Evolutionary conservation across 2,888 invertebrate genomes (phyloP).

Genomic region (Phyllotreta cruciferae): DNA sequence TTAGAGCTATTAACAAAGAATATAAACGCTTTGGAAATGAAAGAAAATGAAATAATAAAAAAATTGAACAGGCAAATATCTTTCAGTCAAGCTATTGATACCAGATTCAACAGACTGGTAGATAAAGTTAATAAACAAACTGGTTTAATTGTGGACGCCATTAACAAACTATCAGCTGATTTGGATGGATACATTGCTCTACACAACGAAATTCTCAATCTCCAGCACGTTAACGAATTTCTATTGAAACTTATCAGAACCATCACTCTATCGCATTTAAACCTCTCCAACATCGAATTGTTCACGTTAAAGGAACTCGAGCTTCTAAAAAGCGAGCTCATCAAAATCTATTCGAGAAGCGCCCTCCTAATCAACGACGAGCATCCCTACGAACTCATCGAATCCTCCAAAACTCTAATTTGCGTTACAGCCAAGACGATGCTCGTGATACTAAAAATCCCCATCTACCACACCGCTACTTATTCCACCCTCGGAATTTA

Average conservation of each 20-base stretch:
- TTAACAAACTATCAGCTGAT: neutral
- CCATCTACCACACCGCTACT: neutral
- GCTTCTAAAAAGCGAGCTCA: neutral
- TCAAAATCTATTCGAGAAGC: neutral
- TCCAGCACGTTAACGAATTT: neutral
- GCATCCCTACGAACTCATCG: neutral
- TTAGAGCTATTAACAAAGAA: too few relatives aligned
- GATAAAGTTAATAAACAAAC: too few relatives aligned
- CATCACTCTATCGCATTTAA: neutral
- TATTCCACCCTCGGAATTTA: conserved; percentile 2
- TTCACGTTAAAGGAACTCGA: neutral
- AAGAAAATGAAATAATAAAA: too few relatives aligned
- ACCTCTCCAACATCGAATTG: neutral
- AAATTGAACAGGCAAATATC: too few relatives aligned
- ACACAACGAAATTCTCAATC: neutral
- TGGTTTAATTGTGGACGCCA: neutral
- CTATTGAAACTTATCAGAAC: conserved; percentile 1
- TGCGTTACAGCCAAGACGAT: neutral
- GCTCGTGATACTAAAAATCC: conserved; percentile 6
- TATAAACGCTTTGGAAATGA: too few relatives aligned
- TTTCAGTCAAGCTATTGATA: too few relatives aligned
- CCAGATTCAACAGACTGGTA: too few relatives aligned
- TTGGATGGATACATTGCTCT: neutral
- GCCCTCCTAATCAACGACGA: neutral
- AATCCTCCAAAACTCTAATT: neutral